These are phyloP conservation scores for Halcyon senegalensis DNA, from an alignment of 2,113 vertebrate genomes.

Conservation along the genomic window DNA sequence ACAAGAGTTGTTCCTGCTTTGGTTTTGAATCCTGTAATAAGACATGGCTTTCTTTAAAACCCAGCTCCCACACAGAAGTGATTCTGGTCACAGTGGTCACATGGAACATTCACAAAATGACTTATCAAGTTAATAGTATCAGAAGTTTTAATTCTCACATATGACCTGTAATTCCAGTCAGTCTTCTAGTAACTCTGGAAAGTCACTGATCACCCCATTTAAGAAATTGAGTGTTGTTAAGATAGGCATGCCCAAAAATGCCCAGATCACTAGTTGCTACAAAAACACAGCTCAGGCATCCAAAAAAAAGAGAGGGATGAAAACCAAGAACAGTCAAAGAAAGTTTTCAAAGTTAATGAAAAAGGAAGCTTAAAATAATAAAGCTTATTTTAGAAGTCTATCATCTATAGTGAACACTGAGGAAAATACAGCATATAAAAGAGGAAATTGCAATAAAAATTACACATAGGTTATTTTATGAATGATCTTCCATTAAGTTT, in stretches of 20 bases:
- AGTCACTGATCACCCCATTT: fast-evolving
- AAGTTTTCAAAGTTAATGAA: background rate
- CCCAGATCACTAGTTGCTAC: background rate
- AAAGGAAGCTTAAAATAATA: background rate
- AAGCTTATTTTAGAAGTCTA: no score
- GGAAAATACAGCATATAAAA: background rate
- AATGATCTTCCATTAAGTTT: background rate
- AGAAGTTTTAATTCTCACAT: background rate
- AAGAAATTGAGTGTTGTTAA: background rate
- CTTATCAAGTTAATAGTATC: background rate
- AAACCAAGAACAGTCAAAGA: background rate
- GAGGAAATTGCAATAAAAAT: background rate
- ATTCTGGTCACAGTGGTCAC: background rate
- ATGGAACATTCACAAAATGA: background rate
- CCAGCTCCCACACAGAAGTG: background rate
- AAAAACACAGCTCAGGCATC: background rate
- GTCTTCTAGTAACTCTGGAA: background rate
- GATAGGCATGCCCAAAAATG: background rate
- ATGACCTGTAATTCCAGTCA: background rate
- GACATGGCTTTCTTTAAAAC: background rate
- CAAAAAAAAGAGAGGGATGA: background rate
- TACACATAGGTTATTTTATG: background rate
- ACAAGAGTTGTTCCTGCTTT: background rate
- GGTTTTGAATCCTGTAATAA: background rate
- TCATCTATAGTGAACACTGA: background rate